phyloP scores from a whole-genome alignment of 1,140 invertebrate genomes.

The Aphaenogaster rudis region DNA sequence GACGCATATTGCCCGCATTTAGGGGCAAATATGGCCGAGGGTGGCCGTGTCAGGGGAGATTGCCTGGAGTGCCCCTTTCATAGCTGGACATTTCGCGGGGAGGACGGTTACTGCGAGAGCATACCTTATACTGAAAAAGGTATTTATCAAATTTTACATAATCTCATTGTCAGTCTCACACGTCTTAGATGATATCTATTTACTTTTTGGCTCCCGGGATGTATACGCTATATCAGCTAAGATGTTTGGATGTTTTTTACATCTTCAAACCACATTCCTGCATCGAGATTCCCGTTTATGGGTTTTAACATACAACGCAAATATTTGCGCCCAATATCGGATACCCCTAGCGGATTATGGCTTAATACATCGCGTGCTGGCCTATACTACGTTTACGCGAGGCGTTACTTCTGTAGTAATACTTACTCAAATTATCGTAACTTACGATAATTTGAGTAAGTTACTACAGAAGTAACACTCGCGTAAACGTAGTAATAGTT shows the following conservation, averaged over 20 bases:
- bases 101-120: conserved; percentile 90
- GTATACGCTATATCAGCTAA: background rate
- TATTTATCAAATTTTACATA: conserved; percentile 70
- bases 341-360: background rate
- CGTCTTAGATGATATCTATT: background rate
- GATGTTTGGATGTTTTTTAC: conserved; percentile 2
- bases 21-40: conserved; percentile 94
- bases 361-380: background rate
- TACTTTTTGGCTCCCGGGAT: background rate
- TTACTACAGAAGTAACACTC: no score
- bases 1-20: conserved; percentile 97
- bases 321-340: conserved; percentile 2
- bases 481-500: no score
- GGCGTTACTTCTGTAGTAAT: no score
- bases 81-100: conserved; percentile 92
- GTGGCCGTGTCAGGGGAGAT: conserved; percentile 91
- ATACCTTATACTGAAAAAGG: conserved; percentile 90
- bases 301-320: conserved; percentile 3
- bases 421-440: no score
- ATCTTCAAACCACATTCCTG: conserved; percentile 1
- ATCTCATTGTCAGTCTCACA: background rate
- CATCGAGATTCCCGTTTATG: conserved; percentile 14
- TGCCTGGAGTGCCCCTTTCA: conserved; percentile 97
- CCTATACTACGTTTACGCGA: no score
- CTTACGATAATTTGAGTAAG: no score